phyloP scores from a whole-genome alignment of 2,113 vertebrate species.

The Apodemus speciosus region DNA sequence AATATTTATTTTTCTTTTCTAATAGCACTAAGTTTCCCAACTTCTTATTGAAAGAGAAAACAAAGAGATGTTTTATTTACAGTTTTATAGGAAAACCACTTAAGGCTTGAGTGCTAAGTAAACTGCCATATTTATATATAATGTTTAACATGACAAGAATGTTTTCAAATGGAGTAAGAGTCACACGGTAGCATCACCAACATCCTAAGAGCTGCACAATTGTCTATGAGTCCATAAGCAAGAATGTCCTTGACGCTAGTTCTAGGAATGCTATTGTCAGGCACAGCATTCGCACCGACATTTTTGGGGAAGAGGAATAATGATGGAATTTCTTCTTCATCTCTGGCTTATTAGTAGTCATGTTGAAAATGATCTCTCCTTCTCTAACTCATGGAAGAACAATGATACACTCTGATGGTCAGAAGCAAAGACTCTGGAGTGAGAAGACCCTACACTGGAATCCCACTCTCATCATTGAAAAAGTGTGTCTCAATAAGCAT shows the following conservation, averaged over 20 bases:
- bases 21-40: background rate
- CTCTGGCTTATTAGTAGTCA: background rate
- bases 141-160: background rate
- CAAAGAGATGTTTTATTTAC: background rate
- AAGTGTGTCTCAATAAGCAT: background rate
- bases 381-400: background rate
- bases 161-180: background rate
- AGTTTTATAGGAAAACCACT: background rate
- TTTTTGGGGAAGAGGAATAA: background rate
- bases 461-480: background rate
- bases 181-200: background rate
- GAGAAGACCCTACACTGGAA: background rate
- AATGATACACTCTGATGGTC: fast-evolving
- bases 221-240: background rate
- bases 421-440: background rate
- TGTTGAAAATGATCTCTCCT: background rate
- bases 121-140: background rate
- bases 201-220: too few species aligned
- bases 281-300: background rate
- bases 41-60: background rate
- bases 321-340: background rate
- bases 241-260: background rate
- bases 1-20: background rate
- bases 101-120: background rate
- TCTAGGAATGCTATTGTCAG: background rate